These are phyloP conservation scores for Portevinia maculata DNA, from an alignment of 2,888 invertebrate species.

Conservation along the genomic window DNA sequence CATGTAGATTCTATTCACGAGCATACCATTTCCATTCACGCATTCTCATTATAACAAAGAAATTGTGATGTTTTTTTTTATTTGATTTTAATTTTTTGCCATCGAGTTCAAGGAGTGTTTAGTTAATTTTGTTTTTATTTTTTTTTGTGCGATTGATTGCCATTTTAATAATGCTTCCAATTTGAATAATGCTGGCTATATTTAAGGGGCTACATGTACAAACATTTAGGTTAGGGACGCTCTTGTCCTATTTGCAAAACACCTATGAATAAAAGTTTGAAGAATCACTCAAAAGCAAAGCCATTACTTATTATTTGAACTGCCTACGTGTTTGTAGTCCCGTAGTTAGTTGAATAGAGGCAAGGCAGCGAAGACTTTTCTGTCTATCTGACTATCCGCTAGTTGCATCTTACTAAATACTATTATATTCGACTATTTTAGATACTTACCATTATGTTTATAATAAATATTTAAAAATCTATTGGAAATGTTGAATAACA, in stretches of 20 bases:
- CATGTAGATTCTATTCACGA: slow-evolving; percentile 17
- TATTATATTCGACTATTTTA: slow-evolving; percentile 56
- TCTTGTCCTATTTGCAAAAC: too few relatives aligned
- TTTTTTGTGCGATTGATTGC: slow-evolving; percentile 47
- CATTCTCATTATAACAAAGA: slow-evolving; percentile 23
- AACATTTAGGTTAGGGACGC: too few relatives aligned
- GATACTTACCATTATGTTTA: slow-evolving; percentile 64
- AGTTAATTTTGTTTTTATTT: neutral
- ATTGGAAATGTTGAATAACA: slow-evolving; percentile 54
- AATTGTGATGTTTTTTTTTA: slow-evolving; percentile 52
- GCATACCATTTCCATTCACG: slow-evolving; percentile 37
- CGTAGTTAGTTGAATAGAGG: slow-evolving; percentile 8
- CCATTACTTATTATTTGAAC: too few relatives aligned
- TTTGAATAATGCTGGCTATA: neutral
- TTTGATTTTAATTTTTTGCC: slow-evolving; percentile 19
- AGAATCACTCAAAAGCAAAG: too few relatives aligned
- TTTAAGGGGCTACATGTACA: too few relatives aligned
- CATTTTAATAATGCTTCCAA: slow-evolving; percentile 38
- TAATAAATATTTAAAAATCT: slow-evolving; percentile 49
- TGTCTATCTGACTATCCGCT: slow-evolving; percentile 54
- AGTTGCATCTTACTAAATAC: slow-evolving; percentile 62
- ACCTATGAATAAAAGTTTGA: too few relatives aligned
- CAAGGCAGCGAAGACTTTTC: slow-evolving; percentile 62
- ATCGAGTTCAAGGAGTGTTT: neutral
- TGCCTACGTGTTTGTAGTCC: too few relatives aligned